Evolutionary conservation across 2,797 vertebrate species (phyloP).

Genomic region (Melanotaenia boesemani): DNA sequence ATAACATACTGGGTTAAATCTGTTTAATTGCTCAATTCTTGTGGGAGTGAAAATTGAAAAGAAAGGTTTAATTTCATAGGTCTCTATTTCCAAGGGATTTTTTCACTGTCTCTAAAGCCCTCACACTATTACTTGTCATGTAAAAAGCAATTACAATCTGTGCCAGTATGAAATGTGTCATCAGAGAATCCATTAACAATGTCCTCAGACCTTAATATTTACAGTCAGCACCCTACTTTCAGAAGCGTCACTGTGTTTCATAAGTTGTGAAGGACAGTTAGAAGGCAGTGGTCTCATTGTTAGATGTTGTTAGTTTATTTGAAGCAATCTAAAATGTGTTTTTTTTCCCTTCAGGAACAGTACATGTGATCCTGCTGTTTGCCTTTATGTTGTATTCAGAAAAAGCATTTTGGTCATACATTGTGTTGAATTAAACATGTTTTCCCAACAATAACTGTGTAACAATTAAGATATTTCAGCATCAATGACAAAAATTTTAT

Average conservation of each 20-base stretch:
- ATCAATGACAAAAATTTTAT: background rate
- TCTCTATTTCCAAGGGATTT: slow-evolving; percentile 83
- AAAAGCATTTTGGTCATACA: background rate
- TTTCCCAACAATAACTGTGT: background rate
- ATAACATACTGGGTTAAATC: slow-evolving; percentile 70
- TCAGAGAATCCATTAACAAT: slow-evolving; percentile 76
- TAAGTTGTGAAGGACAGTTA: slow-evolving; percentile 73
- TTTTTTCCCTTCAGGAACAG: slow-evolving; percentile 16
- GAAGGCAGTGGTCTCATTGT: slow-evolving; percentile 53
- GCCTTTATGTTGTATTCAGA: background rate
- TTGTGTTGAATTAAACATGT: background rate
- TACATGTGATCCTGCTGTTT: slow-evolving; percentile 26
- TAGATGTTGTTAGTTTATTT: slow-evolving; percentile 37
- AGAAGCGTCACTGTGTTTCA: slow-evolving; percentile 51
- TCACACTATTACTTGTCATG: slow-evolving; percentile 80
- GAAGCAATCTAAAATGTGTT: slow-evolving; percentile 32
- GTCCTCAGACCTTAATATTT: slow-evolving; percentile 81
- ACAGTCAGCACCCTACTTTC: slow-evolving; percentile 77
- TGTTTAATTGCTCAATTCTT: slow-evolving; percentile 80
- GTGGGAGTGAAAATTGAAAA: slow-evolving; percentile 87
- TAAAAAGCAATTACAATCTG: slow-evolving; percentile 85
- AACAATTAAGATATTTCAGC: background rate
- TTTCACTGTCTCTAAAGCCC: slow-evolving; percentile 77
- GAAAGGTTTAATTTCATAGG: slow-evolving; percentile 85
- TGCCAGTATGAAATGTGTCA: slow-evolving; percentile 77